Evolutionary conservation across 2,888 invertebrate species (phyloP).

Genomic region (Cremastobaeus sp.): DNA sequence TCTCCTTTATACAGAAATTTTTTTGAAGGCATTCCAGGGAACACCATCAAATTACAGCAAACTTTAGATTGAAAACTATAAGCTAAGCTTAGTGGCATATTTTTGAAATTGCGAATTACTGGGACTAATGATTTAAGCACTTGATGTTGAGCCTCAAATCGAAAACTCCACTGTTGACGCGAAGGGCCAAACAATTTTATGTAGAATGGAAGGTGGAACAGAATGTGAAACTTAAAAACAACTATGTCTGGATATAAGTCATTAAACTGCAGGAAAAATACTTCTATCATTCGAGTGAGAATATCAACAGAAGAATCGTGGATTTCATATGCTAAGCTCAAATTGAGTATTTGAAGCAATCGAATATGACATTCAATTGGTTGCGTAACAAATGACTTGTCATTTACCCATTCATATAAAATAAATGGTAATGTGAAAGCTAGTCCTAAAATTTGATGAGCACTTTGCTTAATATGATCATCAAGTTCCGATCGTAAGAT

Average conservation of each 20-base stretch:
- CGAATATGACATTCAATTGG: slow-evolving; percentile 38
- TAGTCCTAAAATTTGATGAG: slow-evolving; percentile 60
- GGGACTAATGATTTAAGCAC: slow-evolving; percentile 55
- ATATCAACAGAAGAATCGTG: slow-evolving; percentile 40
- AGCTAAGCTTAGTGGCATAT: no score
- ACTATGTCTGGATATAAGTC: slow-evolving; percentile 47
- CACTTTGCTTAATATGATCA: slow-evolving; percentile 59
- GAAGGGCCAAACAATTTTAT: slow-evolving; percentile 55
- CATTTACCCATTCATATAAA: slow-evolving; percentile 57
- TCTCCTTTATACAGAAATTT: slow-evolving; percentile 21
- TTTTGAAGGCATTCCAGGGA: slow-evolving; percentile 13
- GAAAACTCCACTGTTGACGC: slow-evolving; percentile 59
- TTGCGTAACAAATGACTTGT: slow-evolving; percentile 23
- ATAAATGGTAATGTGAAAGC: slow-evolving; percentile 62
- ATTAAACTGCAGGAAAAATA: no score
- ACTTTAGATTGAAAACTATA: slow-evolving; percentile 59
- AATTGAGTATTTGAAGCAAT: slow-evolving; percentile 62
- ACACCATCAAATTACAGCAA: no score
- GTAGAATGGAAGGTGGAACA: slow-evolving; percentile 54
- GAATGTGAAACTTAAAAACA: slow-evolving; percentile 60
- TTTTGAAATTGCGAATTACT: no score
- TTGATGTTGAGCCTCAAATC: slow-evolving; percentile 59
- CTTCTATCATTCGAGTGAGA: slow-evolving; percentile 60
- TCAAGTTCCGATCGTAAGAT: no score
- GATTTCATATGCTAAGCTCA: slow-evolving; percentile 61